Percentiles rank a stretch among this genome's conserved stretches.
phyloP scores from a whole-genome alignment of 2,888 invertebrate species.

The Drepanosiphum platanoidis region DNA sequence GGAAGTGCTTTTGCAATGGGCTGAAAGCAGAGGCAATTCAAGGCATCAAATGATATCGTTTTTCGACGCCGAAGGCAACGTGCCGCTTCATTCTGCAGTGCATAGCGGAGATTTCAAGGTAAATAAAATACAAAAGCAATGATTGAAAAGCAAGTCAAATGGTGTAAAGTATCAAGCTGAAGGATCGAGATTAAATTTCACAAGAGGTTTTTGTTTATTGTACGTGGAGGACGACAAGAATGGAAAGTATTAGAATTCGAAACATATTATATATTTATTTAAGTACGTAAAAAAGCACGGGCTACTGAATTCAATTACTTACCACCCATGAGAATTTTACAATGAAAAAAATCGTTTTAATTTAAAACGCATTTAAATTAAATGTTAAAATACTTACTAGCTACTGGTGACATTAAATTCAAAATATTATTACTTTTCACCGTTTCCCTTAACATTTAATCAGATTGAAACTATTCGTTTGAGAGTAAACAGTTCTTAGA shows the following conservation, averaged over 20 bases:
- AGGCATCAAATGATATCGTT: slow-evolving; percentile 85
- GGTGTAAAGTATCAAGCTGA: slow-evolving; percentile 19
- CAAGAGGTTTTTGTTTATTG: not conserved
- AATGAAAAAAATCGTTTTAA: not conserved
- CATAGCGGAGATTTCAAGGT: slow-evolving; percentile 69
- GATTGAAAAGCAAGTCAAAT: slow-evolving; percentile 40
- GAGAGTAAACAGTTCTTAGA: too few species aligned
- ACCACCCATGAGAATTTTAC: not conserved
- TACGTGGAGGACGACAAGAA: not conserved
- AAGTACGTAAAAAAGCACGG: not conserved
- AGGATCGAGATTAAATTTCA: slow-evolving; percentile 33
- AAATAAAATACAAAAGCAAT: slow-evolving; percentile 29
- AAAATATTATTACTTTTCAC: not conserved
- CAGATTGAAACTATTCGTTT: too few species aligned
- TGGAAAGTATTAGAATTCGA: not conserved
- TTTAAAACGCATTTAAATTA: not conserved
- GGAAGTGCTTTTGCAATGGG: slow-evolving; percentile 85
- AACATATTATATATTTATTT: not conserved
- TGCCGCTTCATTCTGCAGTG: slow-evolving; percentile 74
- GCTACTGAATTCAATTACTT: slow-evolving; percentile 10
- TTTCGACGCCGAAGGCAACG: slow-evolving; percentile 87
- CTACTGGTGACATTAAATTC: too few species aligned
- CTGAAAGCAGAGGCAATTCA: slow-evolving; percentile 81
- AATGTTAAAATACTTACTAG: not conserved
- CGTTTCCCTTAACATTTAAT: too few species aligned